Evolutionary conservation across 37 sponge, comb jelly and placozoan genomes (phyloP), one percentile per base, ranked within the genome.

Genomic region (Axinella damicornis): DNA sequence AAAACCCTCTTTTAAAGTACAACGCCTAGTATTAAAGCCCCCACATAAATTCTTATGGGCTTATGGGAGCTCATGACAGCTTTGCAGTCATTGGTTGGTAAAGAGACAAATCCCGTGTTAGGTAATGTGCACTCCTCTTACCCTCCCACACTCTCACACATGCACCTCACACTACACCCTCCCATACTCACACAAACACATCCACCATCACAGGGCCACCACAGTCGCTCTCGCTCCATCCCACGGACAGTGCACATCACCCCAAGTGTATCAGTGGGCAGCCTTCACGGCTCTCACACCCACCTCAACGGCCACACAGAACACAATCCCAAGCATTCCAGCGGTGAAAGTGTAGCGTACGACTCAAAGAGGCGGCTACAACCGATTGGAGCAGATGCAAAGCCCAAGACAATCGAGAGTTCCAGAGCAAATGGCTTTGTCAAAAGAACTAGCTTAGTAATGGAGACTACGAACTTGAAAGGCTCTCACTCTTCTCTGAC

Each of bases 291-390:
- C 31, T 83, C 83, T 33, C 72, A 81, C 71, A 64, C 85, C 4
- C 86, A 85, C 39, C 81, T 81, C 81, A 81, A 81, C 28, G 70
- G 70, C 9, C 70, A 81, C 70, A 24, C 79, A 25, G 34, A 39
- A 5, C 2, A 72, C 18, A 15, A 2, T 20, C 11, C 62, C 62
- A 61, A 61, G 11, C 5, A 11, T 61, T 61, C 62, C 57, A 56
- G 57, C 57, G 17, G 17, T 34, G 59, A 57, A 39, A 6, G 38
- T 53, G 1, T 12, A 4, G 9, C 9, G 46, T 46, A 46, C 46
- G 46, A 46, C 46, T 46, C 36, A 0, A 57, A 57, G 57, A 81
- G 34, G 52, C 64, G 80, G 65, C 68, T 79, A 37, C 80, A 79
- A 24, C 80, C 80, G 2, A 65, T 79, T 39, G 68, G 80, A n/a